phyloP scores from a whole-genome alignment of 23 tunicate genomes.

The Halocynthia aurantium region DNA sequence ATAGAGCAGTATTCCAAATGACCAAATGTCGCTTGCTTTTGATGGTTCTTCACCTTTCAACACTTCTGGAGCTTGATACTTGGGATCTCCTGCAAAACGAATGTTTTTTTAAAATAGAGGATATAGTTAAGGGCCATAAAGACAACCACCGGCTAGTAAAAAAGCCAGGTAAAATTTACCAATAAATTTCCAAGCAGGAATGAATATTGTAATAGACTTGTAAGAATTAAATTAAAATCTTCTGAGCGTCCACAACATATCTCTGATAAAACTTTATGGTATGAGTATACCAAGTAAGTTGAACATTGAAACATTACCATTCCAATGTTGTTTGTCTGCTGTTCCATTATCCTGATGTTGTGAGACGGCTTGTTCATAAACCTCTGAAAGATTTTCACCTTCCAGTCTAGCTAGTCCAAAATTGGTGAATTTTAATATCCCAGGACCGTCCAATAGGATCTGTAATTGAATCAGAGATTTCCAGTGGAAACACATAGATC shows the following conservation, averaged over 20 bases:
- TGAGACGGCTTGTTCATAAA: slow-evolving; percentile 63
- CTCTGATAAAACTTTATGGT: too few relatives aligned
- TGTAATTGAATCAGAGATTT: neutral
- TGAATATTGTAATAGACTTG: neutral
- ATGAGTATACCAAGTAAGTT: too few relatives aligned
- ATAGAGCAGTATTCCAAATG: slow-evolving; percentile 73
- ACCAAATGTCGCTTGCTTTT: slow-evolving; percentile 78
- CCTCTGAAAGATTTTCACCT: slow-evolving; percentile 72
- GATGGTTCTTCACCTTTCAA: slow-evolving; percentile 40
- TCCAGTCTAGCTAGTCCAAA: slow-evolving; percentile 74
- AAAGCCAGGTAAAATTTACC: too few relatives aligned
- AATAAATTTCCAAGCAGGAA: too few relatives aligned
- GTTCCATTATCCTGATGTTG: neutral
- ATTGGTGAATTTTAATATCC: slow-evolving; percentile 81
- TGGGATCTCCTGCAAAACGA: slow-evolving; percentile 34
- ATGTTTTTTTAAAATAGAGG: neutral
- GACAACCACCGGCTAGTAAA: neutral
- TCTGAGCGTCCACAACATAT: too few relatives aligned
- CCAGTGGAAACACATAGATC: neutral
- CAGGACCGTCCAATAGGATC: slow-evolving; percentile 95
- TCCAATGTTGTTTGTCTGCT: neutral
- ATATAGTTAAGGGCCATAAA: neutral
- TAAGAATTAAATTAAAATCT: too few relatives aligned
- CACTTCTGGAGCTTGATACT: slow-evolving; percentile 74
- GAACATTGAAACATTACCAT: neutral